phyloP scores from a whole-genome alignment of 2,888 invertebrate species.

The Eumacrocentrus americanus region DNA sequence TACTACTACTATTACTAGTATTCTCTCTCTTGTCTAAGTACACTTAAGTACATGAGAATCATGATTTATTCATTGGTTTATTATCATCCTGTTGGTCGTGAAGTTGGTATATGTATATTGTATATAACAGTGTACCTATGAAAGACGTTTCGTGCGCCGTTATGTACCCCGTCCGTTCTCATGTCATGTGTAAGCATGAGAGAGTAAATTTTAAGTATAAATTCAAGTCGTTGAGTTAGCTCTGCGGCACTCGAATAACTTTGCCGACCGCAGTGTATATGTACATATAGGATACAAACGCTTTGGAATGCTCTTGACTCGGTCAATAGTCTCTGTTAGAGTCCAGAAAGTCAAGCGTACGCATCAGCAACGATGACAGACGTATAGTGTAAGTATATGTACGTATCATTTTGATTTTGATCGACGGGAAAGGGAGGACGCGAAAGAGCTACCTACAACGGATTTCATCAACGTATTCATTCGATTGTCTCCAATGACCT shows the following conservation, averaged over 20 bases:
- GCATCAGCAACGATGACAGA: background rate
- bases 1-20: background rate
- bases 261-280: no score
- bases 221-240: no score
- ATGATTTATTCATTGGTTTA: constrained; percentile 23
- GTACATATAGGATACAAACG: background rate
- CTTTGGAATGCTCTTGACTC: background rate
- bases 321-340: background rate
- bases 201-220: constrained; percentile 1
- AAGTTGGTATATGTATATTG: background rate
- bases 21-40: background rate
- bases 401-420: constrained; percentile 17
- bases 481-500: no score
- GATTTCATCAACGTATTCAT: constrained; percentile 2
- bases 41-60: background rate
- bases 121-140: background rate
- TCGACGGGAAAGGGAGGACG: background rate
- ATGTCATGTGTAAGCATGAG: constrained; percentile 17
- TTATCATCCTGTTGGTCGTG: constrained; percentile 21
- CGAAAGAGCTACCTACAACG: background rate
- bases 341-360: background rate
- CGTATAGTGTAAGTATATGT: background rate
- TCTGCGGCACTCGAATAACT: no score
- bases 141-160: constrained; percentile 7
- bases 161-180: constrained; percentile 4